Evolutionary conservation across 2,888 invertebrate species (phyloP), one percentile per base, ranked within the genome.

Genomic region (Diarsia brunnea): DNA sequence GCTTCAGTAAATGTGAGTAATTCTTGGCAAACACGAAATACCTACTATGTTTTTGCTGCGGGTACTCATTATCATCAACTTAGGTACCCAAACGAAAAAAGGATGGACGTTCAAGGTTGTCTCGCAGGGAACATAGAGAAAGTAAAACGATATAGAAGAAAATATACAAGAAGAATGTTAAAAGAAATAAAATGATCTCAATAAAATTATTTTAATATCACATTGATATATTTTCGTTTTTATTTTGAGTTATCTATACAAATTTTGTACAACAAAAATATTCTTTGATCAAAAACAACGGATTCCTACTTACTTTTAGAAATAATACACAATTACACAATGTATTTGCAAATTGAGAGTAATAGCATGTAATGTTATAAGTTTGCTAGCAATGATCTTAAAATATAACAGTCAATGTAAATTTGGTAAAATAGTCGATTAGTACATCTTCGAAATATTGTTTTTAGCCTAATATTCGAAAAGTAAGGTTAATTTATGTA

Each of bases 151-250:
- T 4, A 5, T 24, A 12, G 10, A 27, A 58, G 3, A 31, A 55
- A 61, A 45, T 14, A 14, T 3, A 5, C 2, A 16, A 43, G 16
- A 45, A 21, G 21, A 38, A 24, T 31, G 47, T 7, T 12, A 24
- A 38, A 49, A 67, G 19, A 81, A 86, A 78, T 84, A 75, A 86
- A 87, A 86, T 53, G 3, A 58, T 53, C 49, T 12, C 38, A 74
- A 38, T 73, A 75, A 73, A 83, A 73, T 75, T 67, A 72, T 86
- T 84, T 84, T 86, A 88, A 89, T 88, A 89, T 88, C 88, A 89
- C 85, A 85, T 86, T 84, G 83, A 89, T 89, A 88, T 89, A 89
- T 85, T 85, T 85, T 80, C 58, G n/a, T 82, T 77, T 85, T 82
- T 81, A 70, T 85, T 84, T 78, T 74, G 76, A 84, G 68, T 81